Conservation (phyloP, 23 tunicate genomes). For the Trididemnum clinides region DNA sequence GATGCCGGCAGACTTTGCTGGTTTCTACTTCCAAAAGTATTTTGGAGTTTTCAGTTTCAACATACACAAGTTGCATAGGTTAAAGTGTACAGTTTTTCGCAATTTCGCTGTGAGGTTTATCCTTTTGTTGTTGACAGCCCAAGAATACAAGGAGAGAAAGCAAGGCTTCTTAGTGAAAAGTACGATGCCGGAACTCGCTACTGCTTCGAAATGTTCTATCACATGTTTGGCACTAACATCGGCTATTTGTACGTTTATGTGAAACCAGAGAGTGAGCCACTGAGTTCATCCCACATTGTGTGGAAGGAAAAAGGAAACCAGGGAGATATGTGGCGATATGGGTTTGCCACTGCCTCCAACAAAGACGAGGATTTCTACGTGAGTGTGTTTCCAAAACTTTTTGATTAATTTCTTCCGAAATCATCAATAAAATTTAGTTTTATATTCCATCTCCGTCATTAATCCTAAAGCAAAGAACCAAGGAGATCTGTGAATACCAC, state of each 20-base stretch:
- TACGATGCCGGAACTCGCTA: slow-evolving; percentile 76
- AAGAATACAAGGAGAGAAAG: slow-evolving; percentile 61
- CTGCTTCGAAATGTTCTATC: slow-evolving; percentile 87
- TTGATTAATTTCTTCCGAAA: no score
- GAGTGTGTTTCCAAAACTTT: no score
- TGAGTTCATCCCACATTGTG: slow-evolving; percentile 33
- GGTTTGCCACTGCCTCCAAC: slow-evolving; percentile 41
- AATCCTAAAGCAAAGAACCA: no score
- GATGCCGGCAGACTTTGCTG: no score
- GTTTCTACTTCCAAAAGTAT: no score
- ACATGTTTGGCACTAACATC: slow-evolving; percentile 80
- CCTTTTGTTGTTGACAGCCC: slow-evolving; percentile 66
- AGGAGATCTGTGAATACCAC: no score
- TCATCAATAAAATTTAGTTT: no score
- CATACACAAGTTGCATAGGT: no score
- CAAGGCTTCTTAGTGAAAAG: slow-evolving; percentile 45
- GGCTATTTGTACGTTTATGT: slow-evolving; percentile 71
- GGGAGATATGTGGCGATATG: slow-evolving; percentile 89
- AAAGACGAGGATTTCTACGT: slow-evolving; percentile 68
- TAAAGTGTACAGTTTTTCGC: no score
- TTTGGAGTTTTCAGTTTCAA: no score
- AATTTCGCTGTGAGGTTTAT: no score
- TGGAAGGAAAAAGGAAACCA: slow-evolving; percentile 82
- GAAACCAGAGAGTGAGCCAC: slow-evolving; percentile 36
- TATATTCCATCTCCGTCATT: no score